Evolutionary conservation across 1,140 invertebrate species (phyloP), one percentile per base, ranked within the genome.

Genomic region (Aradophagus sp.): DNA sequence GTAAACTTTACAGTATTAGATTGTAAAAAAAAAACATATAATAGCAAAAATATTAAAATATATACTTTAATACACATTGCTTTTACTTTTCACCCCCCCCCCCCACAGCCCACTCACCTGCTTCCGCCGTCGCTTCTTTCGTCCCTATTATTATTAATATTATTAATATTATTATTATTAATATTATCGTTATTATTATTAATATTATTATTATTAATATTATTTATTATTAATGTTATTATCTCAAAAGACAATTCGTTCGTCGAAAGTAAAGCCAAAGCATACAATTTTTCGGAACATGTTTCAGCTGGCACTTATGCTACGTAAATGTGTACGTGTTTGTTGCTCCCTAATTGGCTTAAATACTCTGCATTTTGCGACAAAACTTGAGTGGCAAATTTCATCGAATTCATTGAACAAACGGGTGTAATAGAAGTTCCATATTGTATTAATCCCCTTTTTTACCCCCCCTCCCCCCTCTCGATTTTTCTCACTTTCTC

Each of bases 271-370:
- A 55, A 69, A 68, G 48, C 48, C 34, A 67, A 55, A 61, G 48
- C 27, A 55, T 61, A 70, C 66, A 70, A 63, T 62, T 66, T 50
- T 70, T 78, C 77, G 77, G 76, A 83, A 83, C 83, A 82, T 78
- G 77, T 80, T 76, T 77, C 75, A 77, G 75, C 76, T 72, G 75
- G 77, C 58, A 73, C 78, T 85, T 85, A 86, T 66, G 47, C 80
- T 85, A 84, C 82, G 68, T 81, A 82, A 77, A 84, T 84, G 82
- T 84, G 80, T 84, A 84, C 79, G 80, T 80, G 78, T 84, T 74
- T 81, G 78, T 82, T 82, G 75, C 81, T 79, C 78, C 75, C 78
- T 84, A 82, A 84, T 84, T 83, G 78, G 80, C 79, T 81, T 83
- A 84, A 82, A 84, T 85, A 85, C 68, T 82, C 76, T 77, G 77